phyloP scores from a whole-genome alignment of 2,797 vertebrate genomes.

The Orientallactaga sibirica region DNA sequence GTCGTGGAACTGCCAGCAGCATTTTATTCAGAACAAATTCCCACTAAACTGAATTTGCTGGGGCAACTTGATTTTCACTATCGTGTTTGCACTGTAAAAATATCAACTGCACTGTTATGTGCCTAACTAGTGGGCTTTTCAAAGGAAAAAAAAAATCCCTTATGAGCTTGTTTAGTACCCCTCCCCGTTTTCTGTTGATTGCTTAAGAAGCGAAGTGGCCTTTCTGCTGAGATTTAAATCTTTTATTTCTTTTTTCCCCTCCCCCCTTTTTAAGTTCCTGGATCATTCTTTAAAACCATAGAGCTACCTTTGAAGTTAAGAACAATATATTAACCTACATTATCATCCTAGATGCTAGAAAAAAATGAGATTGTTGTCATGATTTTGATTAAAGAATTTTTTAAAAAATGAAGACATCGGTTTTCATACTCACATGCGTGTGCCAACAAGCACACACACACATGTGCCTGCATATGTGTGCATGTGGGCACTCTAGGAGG shows the following conservation, averaged over 20 bases:
- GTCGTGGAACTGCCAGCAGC: conserved; percentile 92
- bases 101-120: conserved; percentile 89
- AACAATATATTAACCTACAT: conserved; percentile 86
- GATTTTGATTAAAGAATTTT: conserved; percentile 86
- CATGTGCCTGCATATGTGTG: rapidly evolving
- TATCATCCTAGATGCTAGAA: conserved; percentile 75
- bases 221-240: conserved; percentile 82
- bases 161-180: conserved; percentile 93
- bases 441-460: conserved; percentile 23
- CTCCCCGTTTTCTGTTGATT: conserved; percentile 88
- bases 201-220: conserved; percentile 88
- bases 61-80: conserved; percentile 92
- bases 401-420: conserved; percentile 77
- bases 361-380: conserved; percentile 86
- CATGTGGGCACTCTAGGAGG: not conserved
- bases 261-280: conserved; percentile 71
- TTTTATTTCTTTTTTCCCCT: conserved; percentile 54
- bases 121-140: conserved; percentile 90
- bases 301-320: conserved; percentile 84
- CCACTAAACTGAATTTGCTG: conserved; percentile 91
- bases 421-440: not conserved
- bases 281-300: conserved; percentile 84
- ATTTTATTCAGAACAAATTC: conserved; percentile 93
- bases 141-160: conserved; percentile 90
- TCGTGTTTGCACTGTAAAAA: conserved; percentile 90